Base-by-base conservation (phyloP, 2,113 vertebrate genomes). In the Gavia stellata region DNA sequence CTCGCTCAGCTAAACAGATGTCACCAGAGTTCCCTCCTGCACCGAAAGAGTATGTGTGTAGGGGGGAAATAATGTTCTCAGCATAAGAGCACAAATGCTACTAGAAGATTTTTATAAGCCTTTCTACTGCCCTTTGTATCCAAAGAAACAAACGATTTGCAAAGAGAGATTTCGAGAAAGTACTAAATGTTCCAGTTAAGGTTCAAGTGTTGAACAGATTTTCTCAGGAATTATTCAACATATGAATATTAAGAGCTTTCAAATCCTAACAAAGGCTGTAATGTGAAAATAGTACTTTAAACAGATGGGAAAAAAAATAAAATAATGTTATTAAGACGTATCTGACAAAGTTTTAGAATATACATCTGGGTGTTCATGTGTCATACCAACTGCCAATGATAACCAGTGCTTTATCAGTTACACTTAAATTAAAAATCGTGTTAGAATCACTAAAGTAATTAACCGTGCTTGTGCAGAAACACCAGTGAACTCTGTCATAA, bases 191-290 rank as follows among this genome's bases (percentile, higher is more conserved):
- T 97, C 96, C 94, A 96, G 95, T 93, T 70, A 94, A 88, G 92
- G 96, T 96, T 96, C 90, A 96, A 96, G 95, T 86, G 93, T 77
- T 93, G 95, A 97, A 97, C 96, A 97, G 95, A 97, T 97, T 97
- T 97, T 94, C 96, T 97, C 95, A 95, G 90, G 90, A 95, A 97
- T 96, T 97, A 95, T 94, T 96, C 96, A 96, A 90, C 96, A 93
- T 86, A 96, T 86, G 95, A 96, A 97, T 97, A 97, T 97, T 97
- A 97, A 96, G 95, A 96, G 96, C 95, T 97, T 94, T 88, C 92
- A 95, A 94, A 78, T 90, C 42, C 88, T 92, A 97, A 96, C 92
- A 96, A 96, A 97, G 59, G 42, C 72, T 85, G 86, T 47, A 93
- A 96, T 59, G 67, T 93, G 90, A 96, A 96, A 96, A 96, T 34